Base-by-base conservation (phyloP, 2,113 vertebrate genomes). In the Seriola aureovittata region DNA sequence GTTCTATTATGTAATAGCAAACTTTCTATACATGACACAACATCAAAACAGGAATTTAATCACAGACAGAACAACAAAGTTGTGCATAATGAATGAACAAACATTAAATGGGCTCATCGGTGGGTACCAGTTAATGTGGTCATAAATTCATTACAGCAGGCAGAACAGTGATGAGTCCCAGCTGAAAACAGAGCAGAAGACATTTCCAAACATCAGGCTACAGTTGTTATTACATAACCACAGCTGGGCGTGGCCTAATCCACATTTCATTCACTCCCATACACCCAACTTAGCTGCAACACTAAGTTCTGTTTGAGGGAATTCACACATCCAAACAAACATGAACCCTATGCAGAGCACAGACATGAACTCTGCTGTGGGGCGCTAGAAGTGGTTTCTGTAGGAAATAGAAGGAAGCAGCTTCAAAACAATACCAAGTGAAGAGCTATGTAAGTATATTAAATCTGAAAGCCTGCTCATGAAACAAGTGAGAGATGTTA, bases 101-200 rank as follows among this genome's bases (percentile, higher is more conserved):
- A 44, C 54, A 58, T 71, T 60, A 42, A 66, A 25, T 2, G 50
- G 3, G 36, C 11, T 52, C n/a, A 13, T 57, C 6, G 0, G 17
- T n/a, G 23, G 52, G 8, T 40, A 16, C 34, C 42, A 52, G 34
- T 54, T 29, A 48, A 25, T 29, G 65, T 55, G 75, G 72, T 58
- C 13, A 58, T 66, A 54, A 85, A 63, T 52, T 60, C n/a, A 69
- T 46, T 6, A 44, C 65, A 75, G 2, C 23, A 48, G 42, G 16
- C 52, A 55, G 57, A 59, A 69, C 9, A 52, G 34, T 4, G 25
- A 19, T 7, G 25, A 13, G 55, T 65, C 60, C 46, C 72, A 34
- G 78, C 63, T 58, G 65, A 69, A 42, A 67, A 58, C 55, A 25
- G 48, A 76, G 57, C 50, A 55, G 36, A 63, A 71, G 13, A 75